Evolutionary conservation across 2,113 vertebrate species (phyloP), one percentile per base, ranked within the genome.

Genomic region (Arizona elegans): DNA sequence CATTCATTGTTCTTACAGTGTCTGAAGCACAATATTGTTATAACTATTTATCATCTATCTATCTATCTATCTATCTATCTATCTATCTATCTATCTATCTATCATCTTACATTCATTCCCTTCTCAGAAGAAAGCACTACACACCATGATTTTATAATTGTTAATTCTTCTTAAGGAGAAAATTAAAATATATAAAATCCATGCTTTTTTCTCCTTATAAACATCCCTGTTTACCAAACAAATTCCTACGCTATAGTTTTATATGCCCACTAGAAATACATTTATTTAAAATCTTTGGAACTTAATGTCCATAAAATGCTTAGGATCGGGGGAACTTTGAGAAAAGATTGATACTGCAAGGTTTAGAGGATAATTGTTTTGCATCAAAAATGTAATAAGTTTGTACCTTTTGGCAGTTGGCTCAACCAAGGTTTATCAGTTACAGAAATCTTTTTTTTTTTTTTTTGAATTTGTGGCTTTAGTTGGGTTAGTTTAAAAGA

Each of bases 401-500:
- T 91, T 94, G 94, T 95, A 47, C 91, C 15, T 55, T 17, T 93
- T 21, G 13, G 96, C 95, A 91, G 55, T 2, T 95, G 93, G 85
- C 94, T 52, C 87, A 38, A 91, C 91, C 86, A 93, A 92, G 92
- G 93, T 96, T 97, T 96, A 97, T 97, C 97, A 94, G 94, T 97
- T 96, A 95, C 97, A 95, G 93, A 96, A 93, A 96, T 97, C 97
- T 43, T 43, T 43, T 43, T 43, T 43, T n/a, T 96, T 97, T 96
- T 95, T 95, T 89, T 92, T n/a, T n/a, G n/a, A 96, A 96, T 96
- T 97, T 94, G 95, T 95, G 95, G 94, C 93, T 94, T 94, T 95
- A 94, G 94, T 93, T 96, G 0, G 47, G 95, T 94, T 96, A 96
- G 94, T 97, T 97, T 97, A 95, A 93, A 97, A 97, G 95, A 97